Evolutionary conservation across 1,140 invertebrate genomes (phyloP), one percentile per base, ranked within the genome.

Genomic region (Pollicipes pollicipes): DNA sequence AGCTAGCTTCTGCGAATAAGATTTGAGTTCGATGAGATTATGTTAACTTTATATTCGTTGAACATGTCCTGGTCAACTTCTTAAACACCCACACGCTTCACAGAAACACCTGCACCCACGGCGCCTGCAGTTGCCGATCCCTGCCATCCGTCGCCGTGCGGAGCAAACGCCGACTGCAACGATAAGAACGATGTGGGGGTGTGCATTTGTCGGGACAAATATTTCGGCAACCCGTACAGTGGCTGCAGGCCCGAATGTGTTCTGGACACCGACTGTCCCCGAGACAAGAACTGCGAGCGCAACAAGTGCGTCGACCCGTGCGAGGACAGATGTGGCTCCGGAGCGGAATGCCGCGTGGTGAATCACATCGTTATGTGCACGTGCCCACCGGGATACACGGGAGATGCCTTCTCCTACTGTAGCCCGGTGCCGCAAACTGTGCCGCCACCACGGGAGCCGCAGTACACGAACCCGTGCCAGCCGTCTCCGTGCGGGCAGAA

Each of bases 301-400:
- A 85, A 88, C 74, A 91, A 90, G 77, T 93, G 90, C 77, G 82
- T 81, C 69, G 89, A 93, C 81, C 91, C 91, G 10, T 95, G 91
- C 75, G 81, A 84, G 26, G 87, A 87, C 68, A 87, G 86, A 13
- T 94, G 90, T 73, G 84, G 85, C 8, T 69, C 82, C n/a, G 71
- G 76, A 64, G 75, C 77, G 30, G 69, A 71, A n/a, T 77, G 77
- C 72, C 32, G 70, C 24, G 74, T 75, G 6, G 71, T 73, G n/a
- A 73, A 73, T 32, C 77, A 77, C 17, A 58, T 21, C 17, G 35
- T 35, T 21, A 58, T 58, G 17, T 58, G 45, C 24, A 21, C 45
- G 2, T 58, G 45, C 21, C 45, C 45, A 21, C 13, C 17, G 6
- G 17, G 45, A 3, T 58, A 58, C 21, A 58, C 45, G 6, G 45